Evolutionary conservation across 2,797 vertebrate genomes (phyloP), one percentile per base, ranked within the genome.

Genomic region (Falco biarmicus): DNA sequence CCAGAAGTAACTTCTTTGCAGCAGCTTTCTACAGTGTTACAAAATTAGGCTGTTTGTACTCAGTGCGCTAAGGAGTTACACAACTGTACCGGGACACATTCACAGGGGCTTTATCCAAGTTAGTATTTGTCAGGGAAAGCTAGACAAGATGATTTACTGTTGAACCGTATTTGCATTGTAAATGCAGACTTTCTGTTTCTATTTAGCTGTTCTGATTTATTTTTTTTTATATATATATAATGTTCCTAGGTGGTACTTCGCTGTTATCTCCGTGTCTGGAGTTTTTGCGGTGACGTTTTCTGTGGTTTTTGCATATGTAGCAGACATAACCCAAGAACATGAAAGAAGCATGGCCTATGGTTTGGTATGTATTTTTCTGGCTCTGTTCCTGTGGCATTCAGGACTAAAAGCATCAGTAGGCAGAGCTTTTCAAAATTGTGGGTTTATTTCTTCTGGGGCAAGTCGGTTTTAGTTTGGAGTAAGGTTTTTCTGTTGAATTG

Each of bases 271-370:
- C 1, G 98, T 99, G 71, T 99, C 99, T 41, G 99, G 99, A 73
- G 98, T 99, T 80, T 99, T 99, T 95, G 99, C 99, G 24, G 99
- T 99, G 87, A 99, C 99, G 0, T 99, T 99, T 96, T 99, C 98
- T 8, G 99, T 99, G 92, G 98, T 99, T 78, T 99, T 99, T 97
- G 99, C 99, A 4, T 99, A 99, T 89, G 99, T 99, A 96, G 98
- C 99, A 53, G 99, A 99, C 94, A 99, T 99, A 98, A 99, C 99
- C 17, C 98, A 99, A 92, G 99, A 99, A 91, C 98, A 99, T 70
- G 99, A 99, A 96, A 98, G 99, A 94, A 99, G 98, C 94, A 99
- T 99, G 98, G 99, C 99, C 45, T 99, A 99, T 77, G 99, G 99
- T 73, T 96, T 99, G 98, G 99, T 99, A 97, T 8, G 98, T 98